Conservation (phyloP, 2,888 invertebrate genomes). For the Leptodirus hochenwartii region DNA sequence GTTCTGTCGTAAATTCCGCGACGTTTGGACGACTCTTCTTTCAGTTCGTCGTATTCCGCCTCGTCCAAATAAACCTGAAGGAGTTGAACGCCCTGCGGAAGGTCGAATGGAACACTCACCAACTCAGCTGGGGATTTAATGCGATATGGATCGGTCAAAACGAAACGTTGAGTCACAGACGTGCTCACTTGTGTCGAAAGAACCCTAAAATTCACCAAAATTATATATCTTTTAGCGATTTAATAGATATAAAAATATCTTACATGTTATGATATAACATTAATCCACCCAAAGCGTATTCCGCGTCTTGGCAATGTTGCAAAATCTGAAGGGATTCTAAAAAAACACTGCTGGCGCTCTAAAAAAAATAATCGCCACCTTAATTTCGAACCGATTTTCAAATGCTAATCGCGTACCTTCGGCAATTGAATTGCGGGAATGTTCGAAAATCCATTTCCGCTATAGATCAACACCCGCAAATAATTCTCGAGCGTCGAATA, state of each 20-base stretch:
- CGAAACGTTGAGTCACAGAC: conserved; percentile 56
- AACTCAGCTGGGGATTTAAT: conserved; percentile 67
- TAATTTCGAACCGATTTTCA: neutral
- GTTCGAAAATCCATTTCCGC: conserved; percentile 68
- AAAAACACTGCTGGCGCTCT: conserved; percentile 77
- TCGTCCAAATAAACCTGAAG: conserved; percentile 56
- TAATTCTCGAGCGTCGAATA: conserved; percentile 81
- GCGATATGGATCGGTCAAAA: conserved; percentile 66
- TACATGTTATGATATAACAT: conserved; percentile 82
- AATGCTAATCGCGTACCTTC: conserved; percentile 38
- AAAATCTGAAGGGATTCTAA: conserved; percentile 74
- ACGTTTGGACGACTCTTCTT: conserved; percentile 28
- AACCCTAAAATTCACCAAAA: conserved; percentile 36
- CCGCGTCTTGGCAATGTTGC: conserved; percentile 63
- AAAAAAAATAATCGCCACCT: conserved; percentile 18
- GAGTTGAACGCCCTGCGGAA: conserved; percentile 67
- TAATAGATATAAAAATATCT: conserved; percentile 15
- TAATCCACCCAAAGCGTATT: conserved; percentile 66
- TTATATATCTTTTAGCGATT: neutral
- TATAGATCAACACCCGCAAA: conserved; percentile 65
- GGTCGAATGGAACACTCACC: conserved; percentile 42
- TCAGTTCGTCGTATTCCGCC: conserved; percentile 37
- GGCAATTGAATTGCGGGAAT: conserved; percentile 66
- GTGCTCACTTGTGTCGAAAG: conserved; percentile 62
- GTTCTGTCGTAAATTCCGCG: no score